Percentiles rank a stretch among this genome's conserved stretches.
These are phyloP conservation scores for Pherbina coryleti DNA, from an alignment of 2,888 invertebrate genomes.

Conservation along the genomic window DNA sequence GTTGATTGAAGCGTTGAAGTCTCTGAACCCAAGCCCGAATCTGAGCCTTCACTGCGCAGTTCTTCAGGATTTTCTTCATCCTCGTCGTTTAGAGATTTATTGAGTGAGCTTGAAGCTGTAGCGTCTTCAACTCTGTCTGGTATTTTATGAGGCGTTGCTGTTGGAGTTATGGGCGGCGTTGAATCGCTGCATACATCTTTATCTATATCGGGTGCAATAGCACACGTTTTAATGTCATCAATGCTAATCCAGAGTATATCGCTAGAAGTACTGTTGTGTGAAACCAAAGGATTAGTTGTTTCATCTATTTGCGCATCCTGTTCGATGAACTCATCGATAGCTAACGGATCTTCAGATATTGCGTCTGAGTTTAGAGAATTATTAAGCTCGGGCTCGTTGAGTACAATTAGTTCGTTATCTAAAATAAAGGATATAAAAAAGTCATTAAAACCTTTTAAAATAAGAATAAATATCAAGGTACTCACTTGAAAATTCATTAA, in stretches of 20 bases:
- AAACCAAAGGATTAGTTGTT: constrained; percentile 49
- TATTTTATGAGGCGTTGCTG: neutral
- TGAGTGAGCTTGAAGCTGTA: neutral
- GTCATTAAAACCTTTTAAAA: neutral
- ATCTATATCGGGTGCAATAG: constrained; percentile 58
- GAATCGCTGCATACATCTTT: constrained; percentile 8
- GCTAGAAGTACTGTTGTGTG: constrained; percentile 53
- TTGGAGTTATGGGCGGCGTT: constrained; percentile 5
- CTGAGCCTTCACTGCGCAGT: constrained; percentile 81
- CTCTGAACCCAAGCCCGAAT: constrained; percentile 86
- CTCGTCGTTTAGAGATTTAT: constrained; percentile 45
- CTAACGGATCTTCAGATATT: constrained; percentile 66
- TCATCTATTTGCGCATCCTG: constrained; percentile 15
- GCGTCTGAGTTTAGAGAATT: constrained; percentile 61
- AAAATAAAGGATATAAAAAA: constrained; percentile 33
- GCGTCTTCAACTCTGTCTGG: neutral
- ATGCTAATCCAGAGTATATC: constrained; percentile 57
- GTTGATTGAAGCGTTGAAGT: constrained; percentile 66
- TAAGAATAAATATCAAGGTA: neutral
- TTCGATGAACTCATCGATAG: constrained; percentile 62
- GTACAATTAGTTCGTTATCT: constrained; percentile 60
- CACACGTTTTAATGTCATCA: constrained; percentile 45
- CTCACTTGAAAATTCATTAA: constrained; percentile 22
- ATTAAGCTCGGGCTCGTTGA: constrained; percentile 60
- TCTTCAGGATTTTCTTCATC: constrained; percentile 52